These are phyloP conservation scores for Polyergus mexicanus DNA, from an alignment of 1,140 invertebrate genomes.

Conservation along the genomic window DNA sequence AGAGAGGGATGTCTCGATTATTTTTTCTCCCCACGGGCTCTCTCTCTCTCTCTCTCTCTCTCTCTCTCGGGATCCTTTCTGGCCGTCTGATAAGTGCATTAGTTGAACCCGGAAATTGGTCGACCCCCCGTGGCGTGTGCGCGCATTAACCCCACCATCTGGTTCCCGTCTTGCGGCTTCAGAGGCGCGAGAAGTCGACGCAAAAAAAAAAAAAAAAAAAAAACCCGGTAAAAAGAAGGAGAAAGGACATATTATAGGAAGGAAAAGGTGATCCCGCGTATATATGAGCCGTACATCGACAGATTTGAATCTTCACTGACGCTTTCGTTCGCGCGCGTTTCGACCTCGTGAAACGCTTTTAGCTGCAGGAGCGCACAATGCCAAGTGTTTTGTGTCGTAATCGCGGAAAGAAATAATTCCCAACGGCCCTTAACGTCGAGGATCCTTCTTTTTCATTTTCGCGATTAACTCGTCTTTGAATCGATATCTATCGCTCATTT, in stretches of 20 bases:
- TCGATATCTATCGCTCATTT: conserved; percentile 26
- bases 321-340: conserved; percentile 30
- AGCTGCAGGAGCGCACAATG: conserved; percentile 43
- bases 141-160: conserved; percentile 72
- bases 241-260: conserved; percentile 32
- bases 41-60: neutral
- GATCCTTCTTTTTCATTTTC: conserved; percentile 4
- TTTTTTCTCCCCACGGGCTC: conserved; percentile 62
- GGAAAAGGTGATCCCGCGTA: conserved; percentile 61
- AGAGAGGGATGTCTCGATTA: conserved; percentile 66
- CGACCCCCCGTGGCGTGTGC: conserved; percentile 71
- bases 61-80: conserved; percentile 42
- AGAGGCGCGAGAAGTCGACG: conserved; percentile 25
- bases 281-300: conserved; percentile 61
- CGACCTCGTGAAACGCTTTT: conserved; percentile 67
- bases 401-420: conserved; percentile 33
- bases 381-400: conserved; percentile 39
- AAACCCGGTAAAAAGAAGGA: neutral
- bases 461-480: conserved; percentile 37
- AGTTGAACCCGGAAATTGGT: conserved; percentile 75
- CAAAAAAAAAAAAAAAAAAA: conserved; percentile 11
- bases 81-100: conserved; percentile 73
- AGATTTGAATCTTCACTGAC: conserved; percentile 69
- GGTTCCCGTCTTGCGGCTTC: conserved; percentile 49
- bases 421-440: conserved; percentile 18